A percentile compares a stretch with the other conserved stretches of the same genome.
These are phyloP conservation scores for Antitype chi DNA, from an alignment of 2,888 invertebrate species.

Conservation along the genomic window DNA sequence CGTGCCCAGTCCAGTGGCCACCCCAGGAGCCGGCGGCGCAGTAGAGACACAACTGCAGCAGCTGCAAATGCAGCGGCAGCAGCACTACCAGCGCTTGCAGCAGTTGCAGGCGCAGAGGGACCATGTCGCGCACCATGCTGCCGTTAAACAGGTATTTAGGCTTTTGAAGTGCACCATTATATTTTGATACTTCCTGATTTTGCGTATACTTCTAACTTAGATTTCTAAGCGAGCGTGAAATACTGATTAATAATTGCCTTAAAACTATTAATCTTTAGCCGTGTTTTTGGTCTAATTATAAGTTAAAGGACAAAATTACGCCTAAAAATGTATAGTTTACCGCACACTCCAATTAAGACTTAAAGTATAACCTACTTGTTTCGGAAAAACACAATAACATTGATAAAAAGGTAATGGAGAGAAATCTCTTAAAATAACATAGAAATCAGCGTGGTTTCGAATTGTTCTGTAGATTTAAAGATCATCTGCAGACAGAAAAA, in stretches of 20 bases:
- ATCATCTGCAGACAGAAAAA: too few relatives aligned
- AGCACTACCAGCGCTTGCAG: slow-evolving; percentile 92
- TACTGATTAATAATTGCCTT: neutral
- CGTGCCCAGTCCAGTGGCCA: slow-evolving; percentile 70
- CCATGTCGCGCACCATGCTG: slow-evolving; percentile 88
- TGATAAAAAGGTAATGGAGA: too few relatives aligned
- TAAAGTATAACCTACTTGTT: neutral
- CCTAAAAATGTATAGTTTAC: too few relatives aligned
- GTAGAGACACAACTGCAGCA: slow-evolving; percentile 83
- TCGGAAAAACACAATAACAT: too few relatives aligned
- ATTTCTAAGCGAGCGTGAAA: neutral
- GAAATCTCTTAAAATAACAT: too few relatives aligned
- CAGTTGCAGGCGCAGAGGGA: slow-evolving; percentile 91
- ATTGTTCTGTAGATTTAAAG: too few relatives aligned
- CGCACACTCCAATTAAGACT: neutral
- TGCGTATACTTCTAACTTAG: neutral
- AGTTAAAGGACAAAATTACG: too few relatives aligned
- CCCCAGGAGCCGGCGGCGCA: slow-evolving; percentile 65
- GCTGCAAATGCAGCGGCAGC: slow-evolving; percentile 90
- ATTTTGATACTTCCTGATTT: neutral
- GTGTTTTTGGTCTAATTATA: neutral
- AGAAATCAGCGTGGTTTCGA: too few relatives aligned
- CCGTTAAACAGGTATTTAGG: slow-evolving; percentile 79
- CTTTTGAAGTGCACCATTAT: neutral
- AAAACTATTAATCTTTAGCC: neutral